Base-by-base conservation (phyloP, 2,113 vertebrate genomes). In the Cryptotis parvus region DNA sequence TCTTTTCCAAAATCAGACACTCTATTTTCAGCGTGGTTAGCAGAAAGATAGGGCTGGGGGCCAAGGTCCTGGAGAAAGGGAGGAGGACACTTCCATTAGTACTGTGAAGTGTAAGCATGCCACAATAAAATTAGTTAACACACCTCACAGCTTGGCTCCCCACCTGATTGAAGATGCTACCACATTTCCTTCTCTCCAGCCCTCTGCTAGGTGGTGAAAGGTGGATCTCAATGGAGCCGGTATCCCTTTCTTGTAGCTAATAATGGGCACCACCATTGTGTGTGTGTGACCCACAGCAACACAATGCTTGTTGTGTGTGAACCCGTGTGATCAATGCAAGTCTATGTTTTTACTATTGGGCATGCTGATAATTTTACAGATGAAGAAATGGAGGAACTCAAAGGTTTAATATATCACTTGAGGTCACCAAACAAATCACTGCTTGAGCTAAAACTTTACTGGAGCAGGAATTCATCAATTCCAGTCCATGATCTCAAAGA, bases 211-310 rank as follows among this genome's bases (percentile, higher is more conserved):
- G 6, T 14, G 31, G 37, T 8, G 1, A 39, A 1, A 22, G 1
- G 1, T 0, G 14, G 22, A 16, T 2, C 3, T 0, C 58, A 4
- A 1, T 2, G 35, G 26, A 2, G 4, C 3, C 2, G 12, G 9
- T 0, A 3, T 6, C 31, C 37, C 2, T 5, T 9, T 26, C n/a
- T 24, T 24, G 20, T 4, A 0, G 14, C n/a, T 61, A 33, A 27
- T 10, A 18, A 41, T 6, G 43, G 15, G 26, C n/a, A 22, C 9
- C 12, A 0, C 55, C 82, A 72, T 26, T 20, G 9, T 3, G 11
- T 3, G 27, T 65, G 27, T 29, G 27, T 65, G 4, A 10, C 12
- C 43, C 31, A 3, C 0, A 1, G 0, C 1, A 8, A 4, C 3
- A 4, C 6, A 11, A 14, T 0, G 39, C 45, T 33, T 12, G 2